Percentiles rank a stretch among this genome's conserved stretches.
These are phyloP conservation scores for Melanaphis sacchari DNA, from an alignment of 1,140 invertebrate species.

Conservation along the genomic window DNA sequence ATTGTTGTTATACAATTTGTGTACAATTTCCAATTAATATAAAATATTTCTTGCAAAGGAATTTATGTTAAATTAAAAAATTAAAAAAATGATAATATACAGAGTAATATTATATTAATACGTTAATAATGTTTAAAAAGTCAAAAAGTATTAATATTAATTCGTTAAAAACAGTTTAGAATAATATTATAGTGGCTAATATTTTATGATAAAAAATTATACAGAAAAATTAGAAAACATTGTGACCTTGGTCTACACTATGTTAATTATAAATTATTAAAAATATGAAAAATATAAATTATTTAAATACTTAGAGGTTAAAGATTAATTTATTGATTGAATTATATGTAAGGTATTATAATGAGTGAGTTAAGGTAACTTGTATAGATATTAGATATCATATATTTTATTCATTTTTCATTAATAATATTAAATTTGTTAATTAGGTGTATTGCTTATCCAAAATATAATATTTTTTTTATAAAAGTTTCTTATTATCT, in stretches of 20 bases:
- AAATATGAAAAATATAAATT: background rate
- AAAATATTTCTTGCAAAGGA: conserved; percentile 1
- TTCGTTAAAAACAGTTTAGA: background rate
- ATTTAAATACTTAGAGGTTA: background rate
- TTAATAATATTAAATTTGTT: background rate
- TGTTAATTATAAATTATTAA: background rate
- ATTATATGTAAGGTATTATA: background rate
- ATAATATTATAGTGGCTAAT: background rate
- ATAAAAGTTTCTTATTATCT: background rate
- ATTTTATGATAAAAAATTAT: background rate
- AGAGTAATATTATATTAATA: background rate
- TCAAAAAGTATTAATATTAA: no score
- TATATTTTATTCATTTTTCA: background rate
- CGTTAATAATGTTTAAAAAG: no score
- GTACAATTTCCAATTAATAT: background rate
- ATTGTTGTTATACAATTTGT: background rate
- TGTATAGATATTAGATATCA: no score
- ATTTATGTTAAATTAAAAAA: background rate
- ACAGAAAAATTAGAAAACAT: background rate
- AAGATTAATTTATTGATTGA: background rate
- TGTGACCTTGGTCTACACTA: background rate
- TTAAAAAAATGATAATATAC: background rate
- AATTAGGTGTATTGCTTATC: background rate
- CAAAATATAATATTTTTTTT: background rate
- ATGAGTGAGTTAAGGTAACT: background rate